Evolutionary conservation across 1,140 invertebrate genomes (phyloP), one percentile per base, ranked within the genome.

Genomic region (Trichomalopsis sarcophagae): DNA sequence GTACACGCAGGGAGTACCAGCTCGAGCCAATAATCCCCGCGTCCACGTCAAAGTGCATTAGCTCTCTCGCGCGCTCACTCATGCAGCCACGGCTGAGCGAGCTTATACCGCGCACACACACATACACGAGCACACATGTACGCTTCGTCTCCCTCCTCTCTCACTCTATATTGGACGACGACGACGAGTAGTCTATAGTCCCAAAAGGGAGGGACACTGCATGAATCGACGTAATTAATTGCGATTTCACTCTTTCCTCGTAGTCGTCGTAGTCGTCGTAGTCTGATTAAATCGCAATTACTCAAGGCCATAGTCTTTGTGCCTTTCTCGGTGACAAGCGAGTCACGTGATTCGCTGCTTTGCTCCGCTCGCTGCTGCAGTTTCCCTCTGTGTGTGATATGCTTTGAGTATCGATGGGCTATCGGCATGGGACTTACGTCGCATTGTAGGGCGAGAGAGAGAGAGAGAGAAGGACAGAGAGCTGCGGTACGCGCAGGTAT

Each of bases 211-310:
- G 27, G 30, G 68, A 71, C 50, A 33, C 27, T 27, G 27, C 27
- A 27, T 6, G 23, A n/a, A 1, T 68, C 50, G 85, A 88, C 86
- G 89, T 90, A 91, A 91, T 91, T 91, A 91, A 91, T 91, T 90
- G 88, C 89, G 89, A 90, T 90, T 91, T 90, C 89, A 89, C 90
- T 90, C 89, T 89, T 90, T 91, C 87, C 86, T 89, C 33, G 33
- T 36, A 6, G 33, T 36, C 87, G 83, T 82, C 85, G 17, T 66
- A 5, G 87, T 89, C 87, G 86, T 82, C 87, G 68, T 87, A 7
- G 17, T 74, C 33, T 33, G 47, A 14, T 75, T 27, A n/a, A 75
- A 82, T 82, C 44, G 69, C 47, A 82, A 82, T 82, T 73, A 82
- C 80, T 55, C 73, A 44, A 62, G 21, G 71, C 71, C 13, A n/a